Conservation (phyloP, 2,113 vertebrate genomes). For the Rostratula benghalensis region DNA sequence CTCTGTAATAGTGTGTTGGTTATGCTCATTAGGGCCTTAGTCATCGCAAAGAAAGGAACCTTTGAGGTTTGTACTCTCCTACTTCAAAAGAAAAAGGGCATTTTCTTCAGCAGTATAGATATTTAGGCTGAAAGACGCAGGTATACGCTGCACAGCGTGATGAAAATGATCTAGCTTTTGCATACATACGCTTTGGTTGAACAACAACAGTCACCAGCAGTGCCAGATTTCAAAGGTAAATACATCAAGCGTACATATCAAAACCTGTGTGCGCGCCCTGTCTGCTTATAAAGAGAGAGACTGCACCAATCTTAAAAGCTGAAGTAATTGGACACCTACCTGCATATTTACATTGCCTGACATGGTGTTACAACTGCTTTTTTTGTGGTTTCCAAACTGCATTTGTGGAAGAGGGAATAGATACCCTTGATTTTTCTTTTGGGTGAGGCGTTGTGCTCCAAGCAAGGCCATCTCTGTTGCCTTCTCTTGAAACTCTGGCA, state of each 20-base stretch:
- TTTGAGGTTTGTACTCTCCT: conserved; percentile 23
- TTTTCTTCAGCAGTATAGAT: conserved; percentile 32
- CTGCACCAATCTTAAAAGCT: conserved; percentile 28
- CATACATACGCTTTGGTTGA: not conserved
- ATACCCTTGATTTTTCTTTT: not conserved
- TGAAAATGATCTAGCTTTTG: conserved; percentile 43
- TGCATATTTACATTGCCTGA: conserved; percentile 48
- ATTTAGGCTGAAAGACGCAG: conserved; percentile 9
- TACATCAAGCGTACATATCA: not conserved
- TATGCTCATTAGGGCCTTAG: conserved; percentile 19
- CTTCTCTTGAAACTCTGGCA: not conserved
- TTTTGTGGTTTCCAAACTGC: not conserved
- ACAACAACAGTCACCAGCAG: conserved; percentile 36
- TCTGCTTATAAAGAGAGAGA: conserved; percentile 16
- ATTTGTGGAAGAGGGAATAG: not conserved
- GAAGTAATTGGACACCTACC: conserved; percentile 50
- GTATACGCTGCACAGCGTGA: conserved; percentile 2
- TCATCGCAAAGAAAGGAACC: conserved; percentile 18
- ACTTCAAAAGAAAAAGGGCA: conserved; percentile 32
- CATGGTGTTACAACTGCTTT: not conserved
- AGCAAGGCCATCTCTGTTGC: not conserved
- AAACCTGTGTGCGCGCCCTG: not conserved
- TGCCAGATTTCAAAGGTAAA: conserved; percentile 52
- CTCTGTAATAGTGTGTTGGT: not conserved
- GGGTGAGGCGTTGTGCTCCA: not conserved